Conservation (phyloP, 2,113 vertebrate species). For the Rhombomys opimus region DNA sequence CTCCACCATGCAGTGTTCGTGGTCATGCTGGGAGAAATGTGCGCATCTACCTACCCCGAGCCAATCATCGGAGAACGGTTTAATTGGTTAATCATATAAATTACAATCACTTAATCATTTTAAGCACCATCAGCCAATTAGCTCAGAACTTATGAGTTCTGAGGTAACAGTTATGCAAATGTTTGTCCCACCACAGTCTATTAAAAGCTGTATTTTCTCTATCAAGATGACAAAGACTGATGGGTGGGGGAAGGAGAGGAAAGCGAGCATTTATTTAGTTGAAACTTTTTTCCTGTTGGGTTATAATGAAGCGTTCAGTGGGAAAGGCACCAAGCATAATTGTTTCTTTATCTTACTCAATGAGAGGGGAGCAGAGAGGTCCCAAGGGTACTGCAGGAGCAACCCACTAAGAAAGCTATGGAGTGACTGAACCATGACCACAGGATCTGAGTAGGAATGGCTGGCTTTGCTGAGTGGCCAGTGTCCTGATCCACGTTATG, state of each 20-base stretch:
- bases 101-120: constrained; percentile 94
- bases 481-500: neutral
- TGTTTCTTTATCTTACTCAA: constrained; percentile 60
- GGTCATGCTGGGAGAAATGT: constrained; percentile 86
- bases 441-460: neutral
- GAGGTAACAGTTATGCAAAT: constrained; percentile 92
- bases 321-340: constrained; percentile 27
- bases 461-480: neutral
- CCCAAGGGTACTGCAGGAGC: neutral
- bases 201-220: constrained; percentile 87
- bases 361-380: accelerated
- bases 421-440: neutral
- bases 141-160: constrained; percentile 89
- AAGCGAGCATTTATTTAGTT: constrained; percentile 82
- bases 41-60: constrained; percentile 81
- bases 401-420: neutral
- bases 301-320: constrained; percentile 73
- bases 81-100: constrained; percentile 94
- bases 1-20: constrained; percentile 39
- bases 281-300: constrained; percentile 76
- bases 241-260: constrained; percentile 79
- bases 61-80: constrained; percentile 88
- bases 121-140: constrained; percentile 92
- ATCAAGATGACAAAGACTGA: constrained; percentile 88
- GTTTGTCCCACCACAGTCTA: constrained; percentile 89